These are phyloP conservation scores for Varecia variegata DNA, from an alignment of 2,797 vertebrate genomes.

Conservation along the genomic window DNA sequence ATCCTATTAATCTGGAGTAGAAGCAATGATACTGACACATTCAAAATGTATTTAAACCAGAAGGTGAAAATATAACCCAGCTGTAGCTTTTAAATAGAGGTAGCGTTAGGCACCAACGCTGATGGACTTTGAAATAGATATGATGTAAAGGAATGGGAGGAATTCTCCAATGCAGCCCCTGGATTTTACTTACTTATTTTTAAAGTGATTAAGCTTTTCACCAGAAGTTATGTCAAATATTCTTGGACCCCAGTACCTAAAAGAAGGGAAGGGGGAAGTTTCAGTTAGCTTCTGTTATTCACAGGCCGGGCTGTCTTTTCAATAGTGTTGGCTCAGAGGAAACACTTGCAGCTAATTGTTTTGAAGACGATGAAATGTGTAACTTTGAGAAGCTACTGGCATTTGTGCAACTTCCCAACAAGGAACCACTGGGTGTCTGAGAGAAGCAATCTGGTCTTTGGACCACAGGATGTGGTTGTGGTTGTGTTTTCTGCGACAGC, in stretches of 20 bases:
- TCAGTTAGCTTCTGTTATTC: not conserved
- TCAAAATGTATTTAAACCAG: conserved; percentile 85
- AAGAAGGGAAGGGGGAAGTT: not conserved
- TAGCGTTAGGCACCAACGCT: conserved; percentile 71
- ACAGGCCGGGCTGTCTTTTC: conserved; percentile 13
- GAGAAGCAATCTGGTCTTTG: not conserved
- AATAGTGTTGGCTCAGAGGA: not conserved
- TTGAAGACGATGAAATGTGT: conserved; percentile 18
- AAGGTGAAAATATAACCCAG: conserved; percentile 81
- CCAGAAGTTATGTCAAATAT: conserved; percentile 59
- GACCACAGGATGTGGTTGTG: not conserved
- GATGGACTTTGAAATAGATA: conserved; percentile 59
- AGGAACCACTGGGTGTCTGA: not conserved
- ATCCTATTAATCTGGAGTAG: conserved; percentile 85
- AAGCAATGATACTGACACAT: conserved; percentile 84
- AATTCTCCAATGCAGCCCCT: conserved; percentile 15
- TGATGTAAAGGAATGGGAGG: not conserved
- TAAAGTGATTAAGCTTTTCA: conserved; percentile 58
- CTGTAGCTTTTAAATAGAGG: conserved; percentile 79
- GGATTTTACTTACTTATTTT: conserved; percentile 36
- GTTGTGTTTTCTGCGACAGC: not conserved
- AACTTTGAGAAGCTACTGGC: not conserved
- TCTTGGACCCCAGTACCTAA: not conserved
- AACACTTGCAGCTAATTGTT: conserved; percentile 20
- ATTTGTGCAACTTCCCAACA: not conserved